Evolutionary conservation across 2,888 invertebrate species (phyloP), one percentile per base, ranked within the genome.

Genomic region (Nowickia ferox): DNA sequence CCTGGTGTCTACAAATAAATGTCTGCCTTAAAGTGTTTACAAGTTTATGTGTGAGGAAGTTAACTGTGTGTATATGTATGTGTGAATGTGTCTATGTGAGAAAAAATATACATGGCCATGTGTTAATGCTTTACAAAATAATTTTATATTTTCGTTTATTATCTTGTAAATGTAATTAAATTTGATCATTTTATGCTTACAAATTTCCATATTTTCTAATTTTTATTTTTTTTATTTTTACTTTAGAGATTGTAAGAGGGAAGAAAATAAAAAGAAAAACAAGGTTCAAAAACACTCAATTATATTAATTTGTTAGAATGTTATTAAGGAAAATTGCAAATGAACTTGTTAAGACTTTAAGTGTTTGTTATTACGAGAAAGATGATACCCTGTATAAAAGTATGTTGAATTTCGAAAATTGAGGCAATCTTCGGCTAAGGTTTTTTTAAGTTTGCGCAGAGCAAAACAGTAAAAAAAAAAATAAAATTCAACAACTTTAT

Each of bases 121-220:
- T 86, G 86, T 72, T 84, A 84, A 80, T 84, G 80, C 44, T 84
- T 80, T 61, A 68, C 55, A 76, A 71, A 80, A 80, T 68, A 84
- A 86, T 79, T 85, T 82, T 79, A 82, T 82, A 72, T 79, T 71
- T 82, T 69, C 75, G 69, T 85, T 85, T 85, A 85, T 85, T 85
- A 71, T 82, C 78, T 82, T 85, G 82, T 82, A 85, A 85, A 82
- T 85, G 78, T 85, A 85, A 85, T 85, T 85, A 85, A 85, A 85
- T 85, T 85, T 85, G 75, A 82, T 82, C 78, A 85, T 78, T 85
- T 82, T 75, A 61, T 82, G 81, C 69, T 71, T 66, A 85, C 17
- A 82, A 75, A 82, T 82, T 78, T 85, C 59, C 78, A 75, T 80
- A 77, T 51, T 55, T 71, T 71, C 13, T 38, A 11, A 0, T 46